Conservation (phyloP, 1,140 invertebrate genomes). For the Littorina saxatilis region DNA sequence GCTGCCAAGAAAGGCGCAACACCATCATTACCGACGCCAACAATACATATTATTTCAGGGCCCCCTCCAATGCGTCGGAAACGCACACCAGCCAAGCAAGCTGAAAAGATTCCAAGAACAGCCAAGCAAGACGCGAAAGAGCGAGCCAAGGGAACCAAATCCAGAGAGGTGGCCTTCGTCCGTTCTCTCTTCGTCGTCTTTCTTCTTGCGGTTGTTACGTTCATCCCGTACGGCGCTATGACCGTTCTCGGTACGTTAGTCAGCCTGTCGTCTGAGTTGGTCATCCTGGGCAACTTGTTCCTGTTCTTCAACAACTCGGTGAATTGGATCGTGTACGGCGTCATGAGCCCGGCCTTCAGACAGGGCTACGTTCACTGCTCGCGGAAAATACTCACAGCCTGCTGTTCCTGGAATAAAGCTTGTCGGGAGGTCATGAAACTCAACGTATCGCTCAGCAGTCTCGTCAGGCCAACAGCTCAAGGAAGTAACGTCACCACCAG, state of each 20-base stretch:
- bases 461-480: too few species aligned
- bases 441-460: too few species aligned
- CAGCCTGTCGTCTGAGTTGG: not conserved
- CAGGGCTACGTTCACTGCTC: constrained; percentile 12
- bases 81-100: too few species aligned
- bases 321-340: constrained; percentile 33
- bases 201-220: constrained; percentile 7
- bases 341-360: constrained; percentile 27
- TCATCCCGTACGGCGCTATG: constrained; percentile 15
- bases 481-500: too few species aligned
- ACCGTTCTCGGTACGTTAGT: not conserved
- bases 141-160: not conserved
- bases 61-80: too few species aligned
- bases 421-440: too few species aligned
- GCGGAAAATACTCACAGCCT: too few species aligned
- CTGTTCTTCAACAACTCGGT: constrained; percentile 22
- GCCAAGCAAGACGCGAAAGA: not conserved
- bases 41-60: too few species aligned
- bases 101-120: too few species aligned
- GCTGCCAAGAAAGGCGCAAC: too few species aligned
- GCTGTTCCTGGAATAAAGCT: too few species aligned
- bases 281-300: constrained; percentile 20
- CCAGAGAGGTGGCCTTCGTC: constrained; percentile 8
- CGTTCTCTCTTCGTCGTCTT: not conserved
- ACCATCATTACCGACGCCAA: too few species aligned